These are phyloP conservation scores for Crypturellus tataupa DNA, from an alignment of 2,797 vertebrate species.

Conservation along the genomic window DNA sequence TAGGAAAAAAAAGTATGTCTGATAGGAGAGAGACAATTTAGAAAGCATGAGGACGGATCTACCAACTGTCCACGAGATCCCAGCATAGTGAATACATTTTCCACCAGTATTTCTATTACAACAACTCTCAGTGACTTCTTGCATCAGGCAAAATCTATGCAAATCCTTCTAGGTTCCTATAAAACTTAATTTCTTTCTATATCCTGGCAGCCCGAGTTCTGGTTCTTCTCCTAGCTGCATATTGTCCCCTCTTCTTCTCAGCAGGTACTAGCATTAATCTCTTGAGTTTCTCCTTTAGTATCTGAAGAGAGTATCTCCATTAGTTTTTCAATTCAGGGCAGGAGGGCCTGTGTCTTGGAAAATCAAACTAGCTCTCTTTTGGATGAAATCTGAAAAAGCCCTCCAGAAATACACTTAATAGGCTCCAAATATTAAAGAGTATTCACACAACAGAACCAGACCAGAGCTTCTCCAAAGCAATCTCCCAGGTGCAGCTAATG, in stretches of 20 bases:
- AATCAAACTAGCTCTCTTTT: background rate
- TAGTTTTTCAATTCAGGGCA: background rate
- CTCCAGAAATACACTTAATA: background rate
- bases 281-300: background rate
- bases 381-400: background rate
- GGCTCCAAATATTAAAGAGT: background rate
- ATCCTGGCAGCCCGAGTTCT: background rate
- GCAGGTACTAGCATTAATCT: background rate
- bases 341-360: background rate
- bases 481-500: background rate
- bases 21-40: background rate
- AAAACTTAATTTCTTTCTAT: background rate
- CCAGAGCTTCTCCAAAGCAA: background rate
- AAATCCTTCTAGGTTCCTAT: background rate
- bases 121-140: background rate
- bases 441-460: background rate
- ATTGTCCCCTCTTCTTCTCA: background rate
- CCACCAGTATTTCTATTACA: background rate
- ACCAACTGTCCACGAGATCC: background rate
- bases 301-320: background rate
- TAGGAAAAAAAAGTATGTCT: background rate
- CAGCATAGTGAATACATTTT: background rate
- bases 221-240: background rate
- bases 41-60: background rate
- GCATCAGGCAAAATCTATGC: background rate